Conservation (phyloP, 2,888 invertebrate genomes). For the Eupsilia transversa region DNA sequence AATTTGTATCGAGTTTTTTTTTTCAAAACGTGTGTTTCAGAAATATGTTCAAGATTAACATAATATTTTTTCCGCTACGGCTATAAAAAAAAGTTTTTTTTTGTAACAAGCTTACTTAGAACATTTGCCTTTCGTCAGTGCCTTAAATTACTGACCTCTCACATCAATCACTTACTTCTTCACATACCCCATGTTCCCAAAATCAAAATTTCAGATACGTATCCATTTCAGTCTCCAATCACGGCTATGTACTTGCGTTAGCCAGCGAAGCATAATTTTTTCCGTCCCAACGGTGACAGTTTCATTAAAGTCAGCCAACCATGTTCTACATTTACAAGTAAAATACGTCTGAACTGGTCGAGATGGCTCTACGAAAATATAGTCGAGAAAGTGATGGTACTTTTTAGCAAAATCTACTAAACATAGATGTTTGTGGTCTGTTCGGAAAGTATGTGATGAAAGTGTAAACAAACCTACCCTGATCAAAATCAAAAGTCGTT, state of each 20-base stretch:
- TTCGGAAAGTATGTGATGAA: not conserved
- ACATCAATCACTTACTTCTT: not conserved
- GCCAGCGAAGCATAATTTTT: slow-evolving; percentile 63
- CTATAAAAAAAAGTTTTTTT: too few species aligned
- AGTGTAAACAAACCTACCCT: not conserved
- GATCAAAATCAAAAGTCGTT: too few species aligned
- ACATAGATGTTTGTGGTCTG: not conserved
- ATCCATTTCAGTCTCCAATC: slow-evolving; percentile 51
- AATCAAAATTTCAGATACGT: slow-evolving; percentile 39
- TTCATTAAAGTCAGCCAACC: slow-evolving; percentile 69
- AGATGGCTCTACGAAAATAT: slow-evolving; percentile 53
- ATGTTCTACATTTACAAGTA: slow-evolving; percentile 68
- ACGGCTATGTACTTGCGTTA: slow-evolving; percentile 50
- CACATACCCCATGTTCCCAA: not conserved
- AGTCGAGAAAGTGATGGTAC: slow-evolving; percentile 15
- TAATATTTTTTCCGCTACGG: too few species aligned
- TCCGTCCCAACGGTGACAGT: slow-evolving; percentile 68
- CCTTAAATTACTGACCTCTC: not conserved
- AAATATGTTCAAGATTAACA: too few species aligned
- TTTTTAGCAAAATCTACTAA: not conserved
- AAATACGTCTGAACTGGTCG: slow-evolving; percentile 61
- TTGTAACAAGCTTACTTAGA: too few species aligned
- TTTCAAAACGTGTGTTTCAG: too few species aligned
- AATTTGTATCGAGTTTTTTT: too few species aligned
- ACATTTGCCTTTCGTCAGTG: too few species aligned